Evolutionary conservation across 2,113 vertebrate genomes (phyloP).

Genomic region (Laticauda laticaudata): DNA sequence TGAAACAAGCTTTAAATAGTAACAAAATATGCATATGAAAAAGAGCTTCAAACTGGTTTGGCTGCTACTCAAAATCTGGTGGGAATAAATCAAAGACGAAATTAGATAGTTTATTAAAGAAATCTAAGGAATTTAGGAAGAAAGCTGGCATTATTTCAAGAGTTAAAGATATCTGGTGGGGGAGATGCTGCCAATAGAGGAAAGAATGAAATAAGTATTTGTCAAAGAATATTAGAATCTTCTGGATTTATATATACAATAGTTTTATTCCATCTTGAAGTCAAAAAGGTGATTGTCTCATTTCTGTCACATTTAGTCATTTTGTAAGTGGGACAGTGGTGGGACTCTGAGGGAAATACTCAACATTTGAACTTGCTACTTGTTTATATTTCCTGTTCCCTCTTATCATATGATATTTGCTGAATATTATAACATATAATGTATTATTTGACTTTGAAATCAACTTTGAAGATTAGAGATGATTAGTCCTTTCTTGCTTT

Average conservation of each 20-base stretch:
- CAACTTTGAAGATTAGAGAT: conserved; percentile 1
- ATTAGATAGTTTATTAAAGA: neutral
- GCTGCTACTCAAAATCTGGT: neutral
- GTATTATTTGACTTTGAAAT: neutral
- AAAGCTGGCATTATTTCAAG: neutral
- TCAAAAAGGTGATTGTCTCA: neutral
- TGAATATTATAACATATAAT: conserved; percentile 20
- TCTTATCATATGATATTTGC: neutral
- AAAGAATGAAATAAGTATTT: neutral
- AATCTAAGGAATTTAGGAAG: neutral
- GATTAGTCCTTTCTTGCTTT: neutral
- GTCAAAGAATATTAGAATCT: neutral
- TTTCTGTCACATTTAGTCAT: neutral
- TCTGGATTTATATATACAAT: neutral
- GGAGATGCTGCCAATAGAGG: neutral
- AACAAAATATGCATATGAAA: neutral
- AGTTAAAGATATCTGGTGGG: neutral
- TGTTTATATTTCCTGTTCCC: neutral
- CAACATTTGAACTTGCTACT: neutral
- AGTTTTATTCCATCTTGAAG: neutral
- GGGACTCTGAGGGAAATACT: neutral
- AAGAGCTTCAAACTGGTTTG: neutral
- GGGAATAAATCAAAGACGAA: neutral
- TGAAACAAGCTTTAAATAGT: too few species aligned
- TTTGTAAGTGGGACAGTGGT: neutral